phyloP scores from a whole-genome alignment of 1,140 invertebrate genomes.

The Eurosta solidaginis region DNA sequence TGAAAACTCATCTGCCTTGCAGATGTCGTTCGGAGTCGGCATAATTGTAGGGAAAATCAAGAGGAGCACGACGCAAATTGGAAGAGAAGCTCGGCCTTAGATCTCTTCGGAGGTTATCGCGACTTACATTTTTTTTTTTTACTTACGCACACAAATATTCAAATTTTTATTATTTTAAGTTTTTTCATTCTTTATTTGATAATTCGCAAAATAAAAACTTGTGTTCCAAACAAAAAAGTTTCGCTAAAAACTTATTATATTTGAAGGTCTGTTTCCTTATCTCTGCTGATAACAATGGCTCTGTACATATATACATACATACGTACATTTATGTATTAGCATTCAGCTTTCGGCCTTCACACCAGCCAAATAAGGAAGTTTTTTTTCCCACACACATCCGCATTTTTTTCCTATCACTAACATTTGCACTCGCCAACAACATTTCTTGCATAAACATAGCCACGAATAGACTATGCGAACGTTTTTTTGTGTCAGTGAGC shows the following conservation, averaged over 20 bases:
- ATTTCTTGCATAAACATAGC: no score
- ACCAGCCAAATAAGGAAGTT: conserved; percentile 6
- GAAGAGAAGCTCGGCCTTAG: no score
- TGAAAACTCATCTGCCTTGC: no score
- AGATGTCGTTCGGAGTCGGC: no score
- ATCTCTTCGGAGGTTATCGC: no score
- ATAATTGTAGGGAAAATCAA: no score
- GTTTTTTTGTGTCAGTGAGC: background rate
- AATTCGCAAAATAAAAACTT: background rate
- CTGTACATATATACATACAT: background rate
- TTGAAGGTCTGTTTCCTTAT: background rate
- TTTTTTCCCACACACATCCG: background rate
- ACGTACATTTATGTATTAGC: no score
- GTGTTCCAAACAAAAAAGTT: background rate
- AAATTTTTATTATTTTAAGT: background rate
- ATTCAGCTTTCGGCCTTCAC: background rate
- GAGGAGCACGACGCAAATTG: no score
- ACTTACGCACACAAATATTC: background rate
- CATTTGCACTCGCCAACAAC: background rate
- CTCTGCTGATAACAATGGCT: background rate
- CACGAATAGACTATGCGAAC: background rate
- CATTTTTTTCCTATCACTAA: background rate
- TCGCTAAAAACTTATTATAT: background rate
- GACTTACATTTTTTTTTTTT: no score
- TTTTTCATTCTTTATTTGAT: background rate